Evolutionary conservation across 2,888 invertebrate genomes (phyloP), one percentile per base, ranked within the genome.

Genomic region (Chymomyza amoena): DNA sequence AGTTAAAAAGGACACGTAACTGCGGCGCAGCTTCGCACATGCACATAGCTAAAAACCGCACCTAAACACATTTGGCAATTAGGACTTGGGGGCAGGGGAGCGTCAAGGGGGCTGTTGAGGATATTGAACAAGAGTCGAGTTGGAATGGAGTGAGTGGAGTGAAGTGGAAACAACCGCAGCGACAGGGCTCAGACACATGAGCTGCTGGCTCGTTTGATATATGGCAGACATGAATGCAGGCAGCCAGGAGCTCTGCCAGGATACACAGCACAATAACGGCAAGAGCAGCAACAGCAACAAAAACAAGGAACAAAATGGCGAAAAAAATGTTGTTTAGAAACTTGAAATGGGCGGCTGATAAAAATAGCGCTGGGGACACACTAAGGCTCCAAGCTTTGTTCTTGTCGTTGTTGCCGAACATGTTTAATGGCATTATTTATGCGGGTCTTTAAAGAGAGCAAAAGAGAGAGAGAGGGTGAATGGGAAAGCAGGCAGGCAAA

Each of bases 171-270:
- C 71, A 76, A 86, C 81, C 86, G 68, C 84, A 86, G 15, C 76
- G 84, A 88, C 84, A 88, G 87, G 88, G 87, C 88, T 88, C 87
- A 84, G 84, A 85, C 84, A 88, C 84, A 85, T 86, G 87, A 84
- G 84, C 84, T 81, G 84, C 84, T 81, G 76, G 74, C 72, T 73
- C 78, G 86, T 73, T 84, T 88, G 88, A 84, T 86, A 84, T 81
- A 84, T 86, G 77, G 88, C 88, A 80, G 76, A 77, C 73, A 75
- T 73, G 81, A 87, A 78, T 78, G 79, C 82, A 75, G 76, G 68
- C 76, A 75, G 76, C 67, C 76, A 73, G 79, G 70, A 71, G 57
- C 69, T 13, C 50, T 51, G 64, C 54, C 66, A 56, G 61, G 60
- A 76, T 54, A 54, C 68, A 65, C 68, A 65, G 65, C 16, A 71